Conservation (phyloP, 2,888 invertebrate species). For the Ophion costatus region DNA sequence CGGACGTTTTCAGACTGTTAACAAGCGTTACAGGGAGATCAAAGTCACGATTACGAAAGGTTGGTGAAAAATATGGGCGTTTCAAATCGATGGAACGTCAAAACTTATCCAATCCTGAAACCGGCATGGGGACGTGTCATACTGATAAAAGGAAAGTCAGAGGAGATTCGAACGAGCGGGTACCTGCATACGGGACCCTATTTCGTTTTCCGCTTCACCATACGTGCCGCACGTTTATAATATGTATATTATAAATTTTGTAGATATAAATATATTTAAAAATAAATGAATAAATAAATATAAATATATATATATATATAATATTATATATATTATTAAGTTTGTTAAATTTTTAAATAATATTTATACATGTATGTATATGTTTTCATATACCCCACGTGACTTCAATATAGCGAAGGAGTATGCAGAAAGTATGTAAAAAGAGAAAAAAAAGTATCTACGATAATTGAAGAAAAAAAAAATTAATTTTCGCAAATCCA, state of each 20-base stretch:
- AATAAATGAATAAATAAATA: no score
- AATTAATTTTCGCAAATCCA: background rate
- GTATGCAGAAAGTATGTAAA: background rate
- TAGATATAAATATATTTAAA: no score
- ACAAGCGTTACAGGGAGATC: background rate
- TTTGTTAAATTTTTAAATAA: no score
- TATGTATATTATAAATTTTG: no score
- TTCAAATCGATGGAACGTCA: slow-evolving; percentile 54
- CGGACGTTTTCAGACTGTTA: background rate
- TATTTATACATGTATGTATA: background rate
- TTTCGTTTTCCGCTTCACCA: slow-evolving; percentile 32
- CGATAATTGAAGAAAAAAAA: background rate
- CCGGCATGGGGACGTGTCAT: slow-evolving; percentile 46
- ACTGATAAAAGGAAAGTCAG: slow-evolving; percentile 53
- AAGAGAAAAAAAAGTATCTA: background rate
- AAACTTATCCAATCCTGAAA: slow-evolving; percentile 50
- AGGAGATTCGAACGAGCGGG: slow-evolving; percentile 54
- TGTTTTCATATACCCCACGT: background rate
- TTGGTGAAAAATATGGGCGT: slow-evolving; percentile 19
- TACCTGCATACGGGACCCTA: slow-evolving; percentile 65
- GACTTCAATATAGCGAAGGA: background rate
- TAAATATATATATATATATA: no score
- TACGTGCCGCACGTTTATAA: background rate
- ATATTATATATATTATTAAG: no score
- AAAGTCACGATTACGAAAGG: slow-evolving; percentile 7